Evolutionary conservation across 64 coral and sea anemone species (phyloP), one percentile per base, ranked within the genome.

Genomic region (Cladopsammia gracilis): DNA sequence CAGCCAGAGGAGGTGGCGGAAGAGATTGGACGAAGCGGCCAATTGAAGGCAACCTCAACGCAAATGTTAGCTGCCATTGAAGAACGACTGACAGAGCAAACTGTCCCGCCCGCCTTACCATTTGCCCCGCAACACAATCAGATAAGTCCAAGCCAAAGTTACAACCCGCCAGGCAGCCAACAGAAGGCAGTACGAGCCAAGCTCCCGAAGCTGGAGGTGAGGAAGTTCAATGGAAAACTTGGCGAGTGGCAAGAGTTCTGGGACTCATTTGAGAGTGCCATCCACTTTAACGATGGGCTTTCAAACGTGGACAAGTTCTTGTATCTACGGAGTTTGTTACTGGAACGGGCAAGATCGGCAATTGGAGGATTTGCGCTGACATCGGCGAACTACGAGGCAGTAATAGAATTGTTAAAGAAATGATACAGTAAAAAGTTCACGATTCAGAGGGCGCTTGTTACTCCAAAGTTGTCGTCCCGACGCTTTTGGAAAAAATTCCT

Each of bases 181-280:
- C 34, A 34, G 53, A 73, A 51, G 53, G 3, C 22, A 7, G 52
- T 75, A 12, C 64, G 76, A 43, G 75, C 61, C 23, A 91, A 81
- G 22, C 76, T 91, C 1, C 89, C 89, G 13, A 91, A 91, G 48
- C 10, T 91, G 19, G 51, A 82, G 14, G 65, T 83, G 66, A 20
- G 16, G 14, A 71, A 91, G 76, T 91, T 91, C 26, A 49, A 13
- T 44, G 78, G 90, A 25, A 56, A 92, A 61, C 48, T 64, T 7
- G 65, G 73, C 62, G 50, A 92, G n/a, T 92, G 90, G 90, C 90
- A 92, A 47, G 75, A 86, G 48, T 92, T 92, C 57, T 92, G 90
- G 90, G 78, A 92, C 68, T 70, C 64, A 14, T 92, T 84, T 22
- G 70, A 84, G 46, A 86, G 79, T 22, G 16, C 79, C 3, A 82